Evolutionary conservation across 1,140 invertebrate genomes (phyloP).

Genomic region (Platorchestia sp.): DNA sequence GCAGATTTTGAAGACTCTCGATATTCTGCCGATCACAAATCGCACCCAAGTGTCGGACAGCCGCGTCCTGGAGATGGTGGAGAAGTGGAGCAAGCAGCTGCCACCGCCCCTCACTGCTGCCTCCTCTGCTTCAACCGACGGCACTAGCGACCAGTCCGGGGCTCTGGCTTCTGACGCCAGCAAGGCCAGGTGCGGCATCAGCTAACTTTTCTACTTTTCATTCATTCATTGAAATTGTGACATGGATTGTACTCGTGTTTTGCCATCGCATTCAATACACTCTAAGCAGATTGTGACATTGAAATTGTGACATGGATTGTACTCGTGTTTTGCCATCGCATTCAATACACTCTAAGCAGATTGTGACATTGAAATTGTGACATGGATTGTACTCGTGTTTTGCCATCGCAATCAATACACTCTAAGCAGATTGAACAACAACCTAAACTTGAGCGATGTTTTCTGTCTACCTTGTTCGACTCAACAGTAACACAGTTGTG

Average conservation of each 20-base stretch:
- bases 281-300: not conserved
- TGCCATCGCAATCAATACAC: not conserved
- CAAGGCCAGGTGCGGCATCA: conserved; percentile 56
- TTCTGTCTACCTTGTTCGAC: too few relatives aligned
- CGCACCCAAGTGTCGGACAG: conserved; percentile 93
- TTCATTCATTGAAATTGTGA: not conserved
- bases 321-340: not conserved
- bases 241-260: not conserved
- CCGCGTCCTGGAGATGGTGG: conserved; percentile 83
- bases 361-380: not conserved
- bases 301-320: not conserved
- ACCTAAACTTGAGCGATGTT: too few relatives aligned
- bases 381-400: not conserved
- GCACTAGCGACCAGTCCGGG: conserved; percentile 47
- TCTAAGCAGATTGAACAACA: too few relatives aligned
- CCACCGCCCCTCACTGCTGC: not conserved
- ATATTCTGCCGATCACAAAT: conserved; percentile 89
- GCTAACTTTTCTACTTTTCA: not conserved
- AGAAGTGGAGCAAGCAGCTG: conserved; percentile 79
- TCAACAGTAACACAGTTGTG: too few relatives aligned
- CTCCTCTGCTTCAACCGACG: conserved; percentile 59
- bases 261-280: not conserved
- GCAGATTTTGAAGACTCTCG: conserved; percentile 86
- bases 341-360: not conserved
- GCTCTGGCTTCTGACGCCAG: conserved; percentile 56